Base-by-base conservation (phyloP, 2,888 invertebrate species). In the Epinotia bilunana region DNA sequence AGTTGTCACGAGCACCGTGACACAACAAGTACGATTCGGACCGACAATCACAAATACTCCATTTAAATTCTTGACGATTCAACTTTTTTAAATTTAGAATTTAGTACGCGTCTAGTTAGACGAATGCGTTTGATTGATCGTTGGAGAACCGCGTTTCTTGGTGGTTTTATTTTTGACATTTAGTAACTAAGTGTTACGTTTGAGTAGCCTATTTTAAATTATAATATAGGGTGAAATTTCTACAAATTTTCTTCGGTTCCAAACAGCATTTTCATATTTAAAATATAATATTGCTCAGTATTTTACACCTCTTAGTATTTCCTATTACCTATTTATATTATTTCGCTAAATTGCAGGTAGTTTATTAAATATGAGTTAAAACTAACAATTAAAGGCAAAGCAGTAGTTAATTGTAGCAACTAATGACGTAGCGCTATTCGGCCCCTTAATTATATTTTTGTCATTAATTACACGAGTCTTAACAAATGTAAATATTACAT, bases 311-410 rank as follows among this genome's bases (percentile, higher is more conserved):
- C 1, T 62, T 43, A 55, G 55, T 55, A 49, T 7, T 53, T 7
- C 49, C 23, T 3, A 28, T 28, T 28, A 28, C 23, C 61, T 33
- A 53, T 53, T 62, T 33, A 71, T 62, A 71, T 33, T 13, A 4
- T 20, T 33, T 9, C 13, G 11, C 58, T 69, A 60, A 60, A 69
- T 69, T 58, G 46, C 62, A 62, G 53, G 70, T 39, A 53, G 18
- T 71, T 53, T 18, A 33, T 71, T 71, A 39, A 61, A 80, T 82
- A 78, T 69, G 83, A 83, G 78, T 81, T 82, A 80, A 78, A 78
- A 79, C 79, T 77, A 77, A 80, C 82, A 84, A 86, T 88, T 88
- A 87, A 80, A 81, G 46, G 78, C 79, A 78, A 78, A 82, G 83
- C 81, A 74, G 74, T 71, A 77, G 78, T 82, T 85, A 82, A 86